phyloP scores from a whole-genome alignment of 2,113 vertebrate species.

The Glaucomys volans region DNA sequence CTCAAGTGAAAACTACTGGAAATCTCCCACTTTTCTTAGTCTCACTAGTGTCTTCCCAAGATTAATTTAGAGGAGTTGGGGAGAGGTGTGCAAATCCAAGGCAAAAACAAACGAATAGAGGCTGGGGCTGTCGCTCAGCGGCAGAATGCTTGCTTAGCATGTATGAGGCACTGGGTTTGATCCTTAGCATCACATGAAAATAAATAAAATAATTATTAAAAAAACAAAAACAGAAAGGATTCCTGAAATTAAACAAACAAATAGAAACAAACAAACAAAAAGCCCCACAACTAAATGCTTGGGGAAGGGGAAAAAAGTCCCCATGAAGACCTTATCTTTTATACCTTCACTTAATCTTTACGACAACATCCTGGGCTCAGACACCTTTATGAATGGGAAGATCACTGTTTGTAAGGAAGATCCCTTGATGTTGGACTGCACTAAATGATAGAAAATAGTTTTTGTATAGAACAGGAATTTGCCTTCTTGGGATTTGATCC shows the following conservation, averaged over 20 bases:
- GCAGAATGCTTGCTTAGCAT: no score
- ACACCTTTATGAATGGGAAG: neutral
- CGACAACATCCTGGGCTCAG: neutral
- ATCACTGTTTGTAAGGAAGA: neutral
- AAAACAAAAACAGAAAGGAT: no score
- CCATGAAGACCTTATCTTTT: neutral
- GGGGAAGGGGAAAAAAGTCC: neutral
- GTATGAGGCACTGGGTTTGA: no score
- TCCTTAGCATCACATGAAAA: no score
- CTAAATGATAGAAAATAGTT: neutral
- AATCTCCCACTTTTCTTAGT: neutral
- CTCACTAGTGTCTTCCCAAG: neutral
- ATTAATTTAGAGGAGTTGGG: neutral
- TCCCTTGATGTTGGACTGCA: neutral
- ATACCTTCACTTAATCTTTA: neutral
- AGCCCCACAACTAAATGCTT: neutral
- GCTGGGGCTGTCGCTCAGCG: no score
- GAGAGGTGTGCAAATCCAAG: neutral
- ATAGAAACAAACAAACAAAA: no score
- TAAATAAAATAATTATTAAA: no score
- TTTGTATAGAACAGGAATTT: neutral
- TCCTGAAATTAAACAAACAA: no score
- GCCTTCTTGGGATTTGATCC: neutral
- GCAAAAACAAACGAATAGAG: neutral
- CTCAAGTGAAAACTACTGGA: neutral